Evolutionary conservation across 2,113 vertebrate genomes (phyloP).

Genomic region (Phrynosoma blainvillii): DNA sequence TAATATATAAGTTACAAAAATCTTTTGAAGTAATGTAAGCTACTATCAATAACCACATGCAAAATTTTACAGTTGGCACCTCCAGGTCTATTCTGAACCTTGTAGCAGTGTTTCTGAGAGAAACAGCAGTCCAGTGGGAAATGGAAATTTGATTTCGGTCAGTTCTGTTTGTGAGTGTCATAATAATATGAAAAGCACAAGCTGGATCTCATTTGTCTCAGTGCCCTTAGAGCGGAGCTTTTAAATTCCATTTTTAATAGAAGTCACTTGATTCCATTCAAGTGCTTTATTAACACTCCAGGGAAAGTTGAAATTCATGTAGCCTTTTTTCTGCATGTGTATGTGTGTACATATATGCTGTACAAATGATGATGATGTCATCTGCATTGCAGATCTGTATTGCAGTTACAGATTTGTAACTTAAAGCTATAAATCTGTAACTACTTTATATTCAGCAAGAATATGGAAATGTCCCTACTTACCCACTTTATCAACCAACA

Average conservation of each 20-base stretch:
- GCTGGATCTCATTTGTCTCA: background rate
- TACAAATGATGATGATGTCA: no score
- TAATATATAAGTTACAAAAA: conserved; percentile 20
- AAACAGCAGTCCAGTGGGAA: background rate
- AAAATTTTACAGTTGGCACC: background rate
- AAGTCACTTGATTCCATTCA: background rate
- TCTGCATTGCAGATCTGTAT: no score
- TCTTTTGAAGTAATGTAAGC: background rate
- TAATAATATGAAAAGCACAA: background rate
- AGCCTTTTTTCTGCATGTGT: background rate
- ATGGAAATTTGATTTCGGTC: background rate
- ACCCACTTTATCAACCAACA: no score
- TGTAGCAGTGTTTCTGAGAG: conserved; percentile 21
- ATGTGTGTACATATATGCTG: background rate
- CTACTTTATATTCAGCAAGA: no score
- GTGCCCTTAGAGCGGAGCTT: background rate
- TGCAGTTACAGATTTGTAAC: no score
- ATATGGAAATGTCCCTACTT: no score
- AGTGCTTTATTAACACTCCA: background rate
- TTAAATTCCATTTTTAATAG: background rate
- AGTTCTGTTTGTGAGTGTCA: background rate
- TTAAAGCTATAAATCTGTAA: no score
- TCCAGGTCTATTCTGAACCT: background rate
- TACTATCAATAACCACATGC: background rate
- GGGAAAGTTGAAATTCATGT: background rate